A percentile compares a stretch with the other conserved stretches of the same genome.
phyloP scores from a whole-genome alignment of 2,888 invertebrate species.

The Acanthosepion lycidas region DNA sequence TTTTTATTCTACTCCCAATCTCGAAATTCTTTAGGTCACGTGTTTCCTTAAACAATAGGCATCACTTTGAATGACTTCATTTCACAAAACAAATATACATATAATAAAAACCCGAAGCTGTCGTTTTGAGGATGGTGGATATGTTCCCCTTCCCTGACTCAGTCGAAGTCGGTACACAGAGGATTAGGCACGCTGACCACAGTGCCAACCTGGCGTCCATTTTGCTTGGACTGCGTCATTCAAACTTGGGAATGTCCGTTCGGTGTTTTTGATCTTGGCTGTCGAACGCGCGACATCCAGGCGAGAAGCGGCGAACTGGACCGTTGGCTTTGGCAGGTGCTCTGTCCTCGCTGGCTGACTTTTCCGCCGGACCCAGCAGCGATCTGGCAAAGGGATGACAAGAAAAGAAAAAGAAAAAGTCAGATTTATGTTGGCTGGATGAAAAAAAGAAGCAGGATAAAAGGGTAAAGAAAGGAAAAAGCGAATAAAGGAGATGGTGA shows the following conservation, averaged over 20 bases:
- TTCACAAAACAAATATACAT: background rate
- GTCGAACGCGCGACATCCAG: background rate
- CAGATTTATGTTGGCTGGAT: too few relatives aligned
- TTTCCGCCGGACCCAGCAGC: slow-evolving; percentile 8
- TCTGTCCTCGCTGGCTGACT: background rate
- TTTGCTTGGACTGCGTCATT: background rate
- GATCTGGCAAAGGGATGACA: slow-evolving; percentile 20
- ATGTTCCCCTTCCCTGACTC: background rate
- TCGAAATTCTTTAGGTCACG: too few relatives aligned
- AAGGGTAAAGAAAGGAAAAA: background rate
- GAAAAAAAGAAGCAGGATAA: too few relatives aligned
- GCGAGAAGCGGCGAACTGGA: slow-evolving; percentile 18
- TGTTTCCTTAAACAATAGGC: too few relatives aligned
- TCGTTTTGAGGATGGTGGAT: background rate
- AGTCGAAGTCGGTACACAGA: background rate
- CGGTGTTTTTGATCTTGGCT: background rate
- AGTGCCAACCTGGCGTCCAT: background rate
- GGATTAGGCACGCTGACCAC: slow-evolving; percentile 33
- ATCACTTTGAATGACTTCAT: too few relatives aligned
- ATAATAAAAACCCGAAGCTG: background rate
- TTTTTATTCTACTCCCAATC: too few relatives aligned
- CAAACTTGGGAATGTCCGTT: slow-evolving; percentile 9
- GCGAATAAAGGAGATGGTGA: background rate
- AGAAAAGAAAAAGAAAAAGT: background rate
- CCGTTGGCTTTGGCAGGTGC: slow-evolving; percentile 33